These are phyloP conservation scores for Festucalex cinctus DNA, from an alignment of 2,113 vertebrate genomes.

Conservation along the genomic window DNA sequence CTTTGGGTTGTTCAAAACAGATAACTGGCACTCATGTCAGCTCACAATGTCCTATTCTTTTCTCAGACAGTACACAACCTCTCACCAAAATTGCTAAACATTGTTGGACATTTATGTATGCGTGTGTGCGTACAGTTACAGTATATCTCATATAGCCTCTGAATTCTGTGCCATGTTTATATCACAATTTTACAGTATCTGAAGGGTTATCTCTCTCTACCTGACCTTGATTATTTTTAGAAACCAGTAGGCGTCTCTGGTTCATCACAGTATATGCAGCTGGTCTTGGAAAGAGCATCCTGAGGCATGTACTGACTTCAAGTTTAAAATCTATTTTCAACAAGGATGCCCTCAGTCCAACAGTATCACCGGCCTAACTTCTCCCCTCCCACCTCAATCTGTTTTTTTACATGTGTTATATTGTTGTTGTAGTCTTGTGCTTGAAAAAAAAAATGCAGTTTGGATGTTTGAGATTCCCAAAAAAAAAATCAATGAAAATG, in stretches of 20 bases:
- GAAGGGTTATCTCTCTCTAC: conserved; percentile 32
- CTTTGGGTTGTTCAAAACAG: too few species aligned
- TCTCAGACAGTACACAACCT: too few species aligned
- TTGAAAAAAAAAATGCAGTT: conserved; percentile 13
- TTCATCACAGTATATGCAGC: conserved; percentile 35
- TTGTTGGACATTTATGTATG: too few species aligned
- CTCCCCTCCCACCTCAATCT: conserved; percentile 14
- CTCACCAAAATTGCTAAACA: too few species aligned
- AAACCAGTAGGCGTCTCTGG: conserved; percentile 52
- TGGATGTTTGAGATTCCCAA: background rate
- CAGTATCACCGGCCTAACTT: conserved; percentile 7
- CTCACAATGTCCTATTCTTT: too few species aligned
- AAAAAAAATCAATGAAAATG: background rate
- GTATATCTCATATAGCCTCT: conserved; percentile 22
- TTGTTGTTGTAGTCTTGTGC: conserved; percentile 5
- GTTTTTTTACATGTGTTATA: conserved; percentile 18
- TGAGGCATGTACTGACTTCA: conserved; percentile 24
- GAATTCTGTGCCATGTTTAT: conserved; percentile 15
- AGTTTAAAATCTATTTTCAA: conserved; percentile 46
- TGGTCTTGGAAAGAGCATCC: conserved; percentile 33
- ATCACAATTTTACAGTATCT: conserved; percentile 32
- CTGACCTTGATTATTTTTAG: conserved; percentile 54
- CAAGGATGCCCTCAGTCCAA: conserved; percentile 28
- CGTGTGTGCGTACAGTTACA: too few species aligned
- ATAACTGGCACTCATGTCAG: too few species aligned